phyloP scores from a whole-genome alignment of 2,113 vertebrate genomes.

The Gobiocypris rarus region DNA sequence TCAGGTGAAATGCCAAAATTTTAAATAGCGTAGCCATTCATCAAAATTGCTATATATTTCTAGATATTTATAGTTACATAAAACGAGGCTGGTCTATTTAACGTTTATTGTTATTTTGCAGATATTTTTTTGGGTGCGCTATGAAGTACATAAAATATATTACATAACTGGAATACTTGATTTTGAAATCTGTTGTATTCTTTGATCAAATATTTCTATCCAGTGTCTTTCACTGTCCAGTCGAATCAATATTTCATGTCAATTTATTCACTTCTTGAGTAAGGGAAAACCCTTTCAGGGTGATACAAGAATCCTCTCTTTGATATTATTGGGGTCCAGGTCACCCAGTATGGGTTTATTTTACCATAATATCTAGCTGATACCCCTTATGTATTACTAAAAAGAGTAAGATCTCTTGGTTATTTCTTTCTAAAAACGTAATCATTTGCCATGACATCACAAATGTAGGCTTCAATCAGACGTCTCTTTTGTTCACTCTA shows the following conservation, averaged over 20 bases:
- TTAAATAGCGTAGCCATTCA: too few species aligned
- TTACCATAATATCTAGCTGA: neutral
- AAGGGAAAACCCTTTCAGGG: neutral
- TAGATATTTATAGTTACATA: too few species aligned
- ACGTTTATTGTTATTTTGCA: too few species aligned
- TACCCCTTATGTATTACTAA: neutral
- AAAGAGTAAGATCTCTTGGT: neutral
- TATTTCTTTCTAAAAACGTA: neutral
- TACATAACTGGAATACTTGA: neutral
- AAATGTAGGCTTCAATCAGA: neutral
- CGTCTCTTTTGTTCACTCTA: slow-evolving; percentile 8
- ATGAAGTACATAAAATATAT: neutral
- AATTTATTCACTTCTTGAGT: neutral
- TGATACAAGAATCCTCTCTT: neutral
- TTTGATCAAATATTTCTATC: neutral
- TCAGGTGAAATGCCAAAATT: too few species aligned
- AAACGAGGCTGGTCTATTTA: too few species aligned
- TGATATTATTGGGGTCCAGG: too few species aligned
- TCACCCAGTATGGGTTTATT: neutral
- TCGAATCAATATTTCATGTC: neutral
- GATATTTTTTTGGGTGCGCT: too few species aligned
- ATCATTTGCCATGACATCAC: neutral
- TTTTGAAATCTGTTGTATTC: neutral
- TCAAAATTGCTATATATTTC: too few species aligned
- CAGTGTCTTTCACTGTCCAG: neutral